phyloP scores from a whole-genome alignment of 2,797 vertebrate species.

The Clarias fuscus region DNA sequence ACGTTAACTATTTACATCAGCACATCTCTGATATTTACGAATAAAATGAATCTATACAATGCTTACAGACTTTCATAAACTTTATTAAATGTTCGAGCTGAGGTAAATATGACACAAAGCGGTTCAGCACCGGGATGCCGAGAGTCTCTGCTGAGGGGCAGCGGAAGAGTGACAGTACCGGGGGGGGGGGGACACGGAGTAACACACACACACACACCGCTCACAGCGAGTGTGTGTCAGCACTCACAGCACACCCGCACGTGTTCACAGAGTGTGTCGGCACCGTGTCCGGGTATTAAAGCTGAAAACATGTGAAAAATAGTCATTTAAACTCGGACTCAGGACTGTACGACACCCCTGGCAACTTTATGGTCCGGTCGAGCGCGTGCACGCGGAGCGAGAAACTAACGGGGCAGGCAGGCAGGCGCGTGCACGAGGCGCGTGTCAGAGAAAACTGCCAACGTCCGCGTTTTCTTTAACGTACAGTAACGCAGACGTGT shows the following conservation, averaged over 20 bases:
- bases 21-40: background rate
- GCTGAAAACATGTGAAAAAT: background rate
- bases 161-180: background rate
- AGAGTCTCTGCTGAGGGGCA: conserved; percentile 23
- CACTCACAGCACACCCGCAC: too few relatives aligned
- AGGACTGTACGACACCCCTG: background rate
- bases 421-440: conserved; percentile 12
- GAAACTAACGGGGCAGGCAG: conserved; percentile 45
- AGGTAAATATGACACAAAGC: conserved; percentile 17
- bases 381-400: conserved; percentile 33
- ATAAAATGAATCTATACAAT: background rate
- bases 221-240: too few relatives aligned
- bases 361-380: conserved; percentile 46
- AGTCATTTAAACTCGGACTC: background rate
- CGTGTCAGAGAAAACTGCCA: too few relatives aligned
- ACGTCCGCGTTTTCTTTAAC: background rate
- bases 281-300: too few relatives aligned
- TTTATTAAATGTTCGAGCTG: background rate
- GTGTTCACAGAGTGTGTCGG: too few relatives aligned
- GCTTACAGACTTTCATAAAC: background rate
- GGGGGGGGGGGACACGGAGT: background rate
- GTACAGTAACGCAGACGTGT: background rate
- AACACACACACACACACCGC: background rate
- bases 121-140: background rate
- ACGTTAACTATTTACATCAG: background rate